Evolutionary conservation across 23 tunicate species (phyloP), one percentile per base, ranked within the genome.

Genomic region (Styela clava): DNA sequence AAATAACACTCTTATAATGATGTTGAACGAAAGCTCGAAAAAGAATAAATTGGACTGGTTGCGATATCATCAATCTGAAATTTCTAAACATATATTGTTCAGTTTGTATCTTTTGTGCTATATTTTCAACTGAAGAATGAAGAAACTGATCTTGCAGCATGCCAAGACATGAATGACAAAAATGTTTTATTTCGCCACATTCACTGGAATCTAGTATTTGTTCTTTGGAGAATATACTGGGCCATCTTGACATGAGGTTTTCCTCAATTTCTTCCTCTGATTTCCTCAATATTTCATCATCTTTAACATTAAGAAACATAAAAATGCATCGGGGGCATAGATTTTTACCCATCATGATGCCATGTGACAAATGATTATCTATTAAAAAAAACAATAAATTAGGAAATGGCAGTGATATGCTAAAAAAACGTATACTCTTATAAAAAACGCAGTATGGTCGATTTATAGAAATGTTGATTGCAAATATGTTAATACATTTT

Each of bases 141-240:
- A 81, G 5, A 67, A 81, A 81, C 2, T 33, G 34, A 2, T 63
- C 70, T 68, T 63, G 70, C 31, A 81, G 34, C 21, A 68, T 36
- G 24, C 76, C 76, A 34, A 81, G 51, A 24, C 85, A 81, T n/a
- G 76, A 70, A n/a, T 67, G 61, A n/a, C 85, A 81, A 36, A 29
- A n/a, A 33, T 31, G 26, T 68, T 35, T 67, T n/a, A n/a, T n/a
- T 2, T 81, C 2, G 3, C 22, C 24, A 30, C 28, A 29, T 22
- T 18, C 61, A 36, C n/a, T 68, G 19, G 3, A 9, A 2, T 27
- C 22, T 33, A 21, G 28, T 12, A 16, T 24, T 62, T 65, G 16
- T 34, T 35, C 56, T 5, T 44, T 12, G 9, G 7, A 5, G 12
- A 35, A 5, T 22, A 71, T 3, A 29, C 77, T 30, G 24, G 77